Conservation (phyloP, 2,797 vertebrate species). For the Paedocypris micromegethes region DNA sequence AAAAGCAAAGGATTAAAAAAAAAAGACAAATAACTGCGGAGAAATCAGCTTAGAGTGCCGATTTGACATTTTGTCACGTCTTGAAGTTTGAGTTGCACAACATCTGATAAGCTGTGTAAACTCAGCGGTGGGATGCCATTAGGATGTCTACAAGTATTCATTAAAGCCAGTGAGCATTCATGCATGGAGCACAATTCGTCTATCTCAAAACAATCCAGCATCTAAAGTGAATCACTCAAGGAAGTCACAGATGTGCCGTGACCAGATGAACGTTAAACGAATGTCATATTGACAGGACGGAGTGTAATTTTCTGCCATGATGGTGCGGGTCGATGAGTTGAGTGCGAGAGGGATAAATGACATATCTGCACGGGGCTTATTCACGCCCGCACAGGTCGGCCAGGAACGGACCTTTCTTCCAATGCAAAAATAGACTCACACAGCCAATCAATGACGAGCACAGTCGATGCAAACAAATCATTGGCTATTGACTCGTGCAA, state of each 20-base stretch:
- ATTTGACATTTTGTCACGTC: constrained; percentile 19
- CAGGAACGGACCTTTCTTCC: not conserved
- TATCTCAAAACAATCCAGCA: constrained; percentile 50
- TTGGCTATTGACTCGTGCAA: constrained; percentile 34
- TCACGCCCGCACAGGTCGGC: not conserved
- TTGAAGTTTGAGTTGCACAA: constrained; percentile 20
- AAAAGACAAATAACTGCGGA: not conserved
- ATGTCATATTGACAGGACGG: constrained; percentile 41
- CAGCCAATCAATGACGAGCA: constrained; percentile 36
- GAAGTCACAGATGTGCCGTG: constrained; percentile 44
- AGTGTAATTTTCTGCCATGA: constrained; percentile 35
- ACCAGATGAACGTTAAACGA: constrained; percentile 55
- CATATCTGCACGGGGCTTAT: constrained; percentile 3
- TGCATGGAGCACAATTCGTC: constrained; percentile 51
- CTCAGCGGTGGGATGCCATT: constrained; percentile 32
- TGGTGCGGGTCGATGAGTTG: constrained; percentile 6
- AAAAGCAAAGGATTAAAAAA: constrained; percentile 1
- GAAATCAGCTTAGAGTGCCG: constrained; percentile 3
- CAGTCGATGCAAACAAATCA: constrained; percentile 46
- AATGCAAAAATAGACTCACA: not conserved
- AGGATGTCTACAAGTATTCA: constrained; percentile 35
- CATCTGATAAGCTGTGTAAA: constrained; percentile 22
- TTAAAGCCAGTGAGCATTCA: constrained; percentile 31
- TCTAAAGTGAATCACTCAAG: constrained; percentile 47
- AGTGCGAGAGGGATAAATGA: constrained; percentile 8